A percentile compares a stretch with the other conserved stretches of the same genome.
phyloP scores from a whole-genome alignment of 1,140 invertebrate genomes.

The Danaus melanippus region DNA sequence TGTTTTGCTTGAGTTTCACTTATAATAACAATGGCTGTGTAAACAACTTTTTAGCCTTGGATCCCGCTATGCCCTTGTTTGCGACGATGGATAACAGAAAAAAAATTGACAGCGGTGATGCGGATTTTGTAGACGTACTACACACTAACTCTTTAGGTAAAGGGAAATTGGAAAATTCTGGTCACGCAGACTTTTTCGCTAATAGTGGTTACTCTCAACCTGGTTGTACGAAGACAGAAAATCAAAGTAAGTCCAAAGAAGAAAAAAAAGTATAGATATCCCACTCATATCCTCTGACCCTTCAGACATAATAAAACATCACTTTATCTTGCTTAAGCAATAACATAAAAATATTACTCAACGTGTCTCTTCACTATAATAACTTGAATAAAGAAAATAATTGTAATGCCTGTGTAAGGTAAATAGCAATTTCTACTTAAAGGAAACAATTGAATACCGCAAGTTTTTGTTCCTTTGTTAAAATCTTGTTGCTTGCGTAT shows the following conservation, averaged over 20 bases:
- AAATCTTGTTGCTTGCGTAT: background rate
- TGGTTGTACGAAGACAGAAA: slow-evolving; percentile 65
- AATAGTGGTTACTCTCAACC: slow-evolving; percentile 77
- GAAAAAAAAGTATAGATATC: too few species aligned
- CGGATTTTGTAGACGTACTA: slow-evolving; percentile 75
- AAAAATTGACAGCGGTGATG: slow-evolving; percentile 75
- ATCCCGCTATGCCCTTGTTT: slow-evolving; percentile 76
- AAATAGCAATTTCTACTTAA: too few species aligned
- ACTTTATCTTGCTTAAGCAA: too few species aligned
- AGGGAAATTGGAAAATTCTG: slow-evolving; percentile 68
- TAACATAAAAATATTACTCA: too few species aligned
- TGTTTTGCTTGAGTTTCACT: too few species aligned
- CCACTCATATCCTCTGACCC: too few species aligned
- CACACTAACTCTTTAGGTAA: slow-evolving; percentile 77
- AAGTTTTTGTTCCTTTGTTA: background rate
- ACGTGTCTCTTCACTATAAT: too few species aligned
- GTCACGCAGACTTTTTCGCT: slow-evolving; percentile 77
- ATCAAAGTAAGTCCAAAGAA: slow-evolving; percentile 41
- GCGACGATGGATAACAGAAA: slow-evolving; percentile 48
- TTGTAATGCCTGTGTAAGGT: too few species aligned
- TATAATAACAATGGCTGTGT: too few species aligned
- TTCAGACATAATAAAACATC: too few species aligned
- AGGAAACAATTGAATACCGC: background rate
- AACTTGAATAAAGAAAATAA: too few species aligned
- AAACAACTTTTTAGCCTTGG: slow-evolving; percentile 60